Base-by-base conservation (phyloP, 2,797 vertebrate genomes). In the Dermochelys coriacea region DNA sequence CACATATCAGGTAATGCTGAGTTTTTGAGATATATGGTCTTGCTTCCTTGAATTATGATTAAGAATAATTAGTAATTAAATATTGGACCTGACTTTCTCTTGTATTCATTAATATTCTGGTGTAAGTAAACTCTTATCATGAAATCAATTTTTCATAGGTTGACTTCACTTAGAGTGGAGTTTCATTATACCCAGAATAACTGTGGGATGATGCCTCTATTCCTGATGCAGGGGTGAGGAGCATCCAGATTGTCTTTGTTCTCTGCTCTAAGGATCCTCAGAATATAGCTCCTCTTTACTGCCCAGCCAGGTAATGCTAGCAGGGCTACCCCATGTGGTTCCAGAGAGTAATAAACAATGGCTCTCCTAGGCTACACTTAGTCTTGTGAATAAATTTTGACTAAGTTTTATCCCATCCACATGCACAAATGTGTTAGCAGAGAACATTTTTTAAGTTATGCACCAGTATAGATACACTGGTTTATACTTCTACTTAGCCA, bases 321-420 rank as follows among this genome's bases (percentile, higher is more conserved):
- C 21, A 88, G 18, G 4, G 95, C 79, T 92, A 68, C 87, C 87
- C 47, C 31, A 79, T 0, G 0, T 84, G 86, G 27, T 51, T 82
- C 45, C 84, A 79, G 27, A 37, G n/a, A 37, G 5, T 41, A 71
- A 41, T 71, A 21, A 11, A 41, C 68, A 93, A 75, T 81, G 51
- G 51, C 84, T 92, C 37, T 37, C 45, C 87, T 61, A 95, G 86
- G 89, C 86, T 82, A 54, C 91, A 88, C 52, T 80, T 91, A 91
- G 92, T 91, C 75, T n/a, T 78, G 2, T 78, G 92, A 92, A 95
- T 95, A 94, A 34, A 90, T 96, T 96, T 97, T 96, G 91, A 75
- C 83, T 89, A 75, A 96, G 64, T 77, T 49, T 49, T 49, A 77
- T 77, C 27, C 10, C 25, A 49, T 77, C 14, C 74, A 49, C 45